Percentiles rank a stretch among this genome's conserved stretches.
Evolutionary conservation across 2,113 vertebrate genomes (phyloP).

Genomic region (Coptodon bakossiorum): DNA sequence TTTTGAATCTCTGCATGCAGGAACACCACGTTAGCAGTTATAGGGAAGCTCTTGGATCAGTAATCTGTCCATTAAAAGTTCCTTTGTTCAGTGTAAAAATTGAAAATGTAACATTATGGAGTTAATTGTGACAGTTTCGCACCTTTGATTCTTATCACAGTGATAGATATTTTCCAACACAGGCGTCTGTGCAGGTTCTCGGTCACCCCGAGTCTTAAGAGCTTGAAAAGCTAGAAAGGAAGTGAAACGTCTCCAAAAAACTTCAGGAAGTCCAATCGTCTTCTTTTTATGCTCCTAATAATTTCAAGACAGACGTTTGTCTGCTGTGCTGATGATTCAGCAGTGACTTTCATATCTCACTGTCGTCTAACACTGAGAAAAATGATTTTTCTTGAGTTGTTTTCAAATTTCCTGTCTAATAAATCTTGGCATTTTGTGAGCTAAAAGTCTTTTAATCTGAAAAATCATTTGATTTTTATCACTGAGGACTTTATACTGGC

Average conservation of each 20-base stretch:
- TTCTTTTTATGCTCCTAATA: not conserved
- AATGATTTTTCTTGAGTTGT: not conserved
- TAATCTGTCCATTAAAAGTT: not conserved
- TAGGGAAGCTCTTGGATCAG: not conserved
- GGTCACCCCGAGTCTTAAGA: not conserved
- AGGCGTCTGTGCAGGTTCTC: not conserved
- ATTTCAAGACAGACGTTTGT: not conserved
- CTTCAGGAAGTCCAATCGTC: not conserved
- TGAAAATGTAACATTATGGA: not conserved
- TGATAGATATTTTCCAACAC: not conserved
- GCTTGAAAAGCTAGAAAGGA: not conserved
- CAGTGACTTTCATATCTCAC: not conserved
- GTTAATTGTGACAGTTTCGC: not conserved
- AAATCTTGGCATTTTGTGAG: not conserved
- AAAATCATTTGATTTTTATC: not conserved
- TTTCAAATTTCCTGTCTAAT: not conserved
- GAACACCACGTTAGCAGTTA: not conserved
- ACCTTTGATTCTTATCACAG: not conserved
- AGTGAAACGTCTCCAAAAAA: not conserved
- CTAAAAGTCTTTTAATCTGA: not conserved
- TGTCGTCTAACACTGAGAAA: not conserved
- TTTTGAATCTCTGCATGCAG: not conserved
- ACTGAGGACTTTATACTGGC: not conserved
- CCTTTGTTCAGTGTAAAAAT: not conserved
- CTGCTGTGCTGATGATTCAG: not conserved